These are phyloP conservation scores for Oceanites oceanicus DNA, from an alignment of 2,113 vertebrate genomes.

Conservation along the genomic window DNA sequence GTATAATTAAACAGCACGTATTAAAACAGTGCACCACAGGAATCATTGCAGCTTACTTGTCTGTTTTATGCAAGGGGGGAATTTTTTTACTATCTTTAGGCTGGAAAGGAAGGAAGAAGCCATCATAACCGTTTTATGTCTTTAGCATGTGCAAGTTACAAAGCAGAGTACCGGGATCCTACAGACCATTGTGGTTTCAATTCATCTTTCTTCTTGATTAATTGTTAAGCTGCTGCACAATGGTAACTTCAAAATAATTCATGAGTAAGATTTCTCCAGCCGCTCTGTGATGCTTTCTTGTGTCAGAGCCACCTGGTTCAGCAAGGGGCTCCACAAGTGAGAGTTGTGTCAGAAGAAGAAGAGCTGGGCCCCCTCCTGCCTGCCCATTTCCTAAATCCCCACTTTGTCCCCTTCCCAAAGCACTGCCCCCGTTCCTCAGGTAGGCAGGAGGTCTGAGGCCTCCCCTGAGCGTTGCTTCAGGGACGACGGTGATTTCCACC, in stretches of 20 bases:
- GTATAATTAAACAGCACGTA: not conserved
- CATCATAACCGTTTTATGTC: not conserved
- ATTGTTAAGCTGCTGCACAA: slow-evolving; percentile 8
- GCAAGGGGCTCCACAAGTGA: not conserved
- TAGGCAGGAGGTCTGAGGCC: not conserved
- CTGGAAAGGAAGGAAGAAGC: slow-evolving; percentile 26
- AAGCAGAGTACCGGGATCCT: not conserved
- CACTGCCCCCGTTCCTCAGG: not conserved
- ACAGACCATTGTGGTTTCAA: not conserved
- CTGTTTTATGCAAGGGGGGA: not conserved
- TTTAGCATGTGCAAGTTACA: slow-evolving; percentile 8
- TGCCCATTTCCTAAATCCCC: not conserved
- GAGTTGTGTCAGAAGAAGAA: not conserved
- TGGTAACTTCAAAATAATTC: not conserved
- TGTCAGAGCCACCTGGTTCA: not conserved
- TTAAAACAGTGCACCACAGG: not conserved
- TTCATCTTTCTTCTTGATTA: slow-evolving; percentile 38
- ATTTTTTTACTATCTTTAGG: not conserved
- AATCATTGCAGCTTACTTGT: not conserved
- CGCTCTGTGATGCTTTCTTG: not conserved
- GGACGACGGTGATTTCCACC: not conserved
- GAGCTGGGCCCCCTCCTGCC: not conserved
- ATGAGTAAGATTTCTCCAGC: not conserved
- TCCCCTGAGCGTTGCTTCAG: not conserved
- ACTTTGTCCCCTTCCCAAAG: not conserved